Base-by-base conservation (phyloP, 2,113 vertebrate genomes). In the Anser brachyrhynchus region DNA sequence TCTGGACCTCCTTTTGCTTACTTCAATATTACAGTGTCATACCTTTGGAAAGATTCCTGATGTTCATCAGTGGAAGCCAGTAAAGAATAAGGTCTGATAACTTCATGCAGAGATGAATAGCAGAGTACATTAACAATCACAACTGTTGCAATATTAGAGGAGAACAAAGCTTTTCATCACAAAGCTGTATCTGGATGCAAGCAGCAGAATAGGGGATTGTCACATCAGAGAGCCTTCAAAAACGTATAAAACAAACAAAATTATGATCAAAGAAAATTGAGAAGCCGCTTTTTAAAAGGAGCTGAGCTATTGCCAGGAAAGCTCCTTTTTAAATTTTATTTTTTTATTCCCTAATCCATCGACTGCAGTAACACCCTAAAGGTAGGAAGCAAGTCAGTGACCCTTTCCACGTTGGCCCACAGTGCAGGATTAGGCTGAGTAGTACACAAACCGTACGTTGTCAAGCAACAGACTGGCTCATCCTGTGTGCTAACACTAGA, bases 41-140 rank as follows among this genome's bases (percentile, higher is more conserved):
- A 75, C 69, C 77, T 89, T 75, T 92, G 77, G 87, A 95, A 89
- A 72, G 80, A 61, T 77, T 95, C 79, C 90, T 86, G 79, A 81
- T 67, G 49, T 58, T 51, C 64, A 37, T 81, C 76, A 90, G 35
- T 84, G 70, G 62, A 93, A 92, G 65, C 66, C 65, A 90, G 79
- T 54, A 89, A 87, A 92, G 73, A 89, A 26, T 61, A 71, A 88
- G 22, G 33, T 77, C 88, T 84, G 92, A 89, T 89, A 92, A 75
- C 79, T 94, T 88, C 43, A 84, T 81, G 83, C 65, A 29, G 80
- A 94, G 83, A 51, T 89, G 65, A 87, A 84, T 90, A 89, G 35
- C 52, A 35, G 55, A 65, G 5, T 61, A 85, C 70, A 78, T 80
- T 75, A 95, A 23, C 66, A 87, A 70, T 72, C 69, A 74, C 57